Percentiles rank a stretch among this genome's conserved stretches.
These are phyloP conservation scores for Lasioglossum figueresi DNA, from an alignment of 2,888 invertebrate genomes.

Conservation along the genomic window DNA sequence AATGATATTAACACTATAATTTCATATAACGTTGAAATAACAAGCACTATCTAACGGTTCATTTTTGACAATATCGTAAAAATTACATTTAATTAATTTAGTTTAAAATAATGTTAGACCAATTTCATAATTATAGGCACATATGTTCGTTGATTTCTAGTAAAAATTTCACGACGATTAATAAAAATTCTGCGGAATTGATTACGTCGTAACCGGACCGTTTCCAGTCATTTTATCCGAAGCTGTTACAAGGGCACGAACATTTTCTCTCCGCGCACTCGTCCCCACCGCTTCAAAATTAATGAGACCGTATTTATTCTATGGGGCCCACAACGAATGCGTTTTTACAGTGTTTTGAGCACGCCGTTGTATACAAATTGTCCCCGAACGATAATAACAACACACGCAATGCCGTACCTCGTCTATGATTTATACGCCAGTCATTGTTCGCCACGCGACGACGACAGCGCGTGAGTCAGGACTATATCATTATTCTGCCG, in stretches of 20 bases:
- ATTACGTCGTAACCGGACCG: background rate
- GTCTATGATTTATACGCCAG: slow-evolving; percentile 65
- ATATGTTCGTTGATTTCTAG: background rate
- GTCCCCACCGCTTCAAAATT: slow-evolving; percentile 26
- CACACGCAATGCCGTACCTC: slow-evolving; percentile 56
- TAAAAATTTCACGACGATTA: background rate
- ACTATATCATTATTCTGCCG: slow-evolving; percentile 61
- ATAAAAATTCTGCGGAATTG: too few species aligned
- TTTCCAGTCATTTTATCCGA: background rate
- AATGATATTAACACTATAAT: too few species aligned
- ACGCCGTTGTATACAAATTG: slow-evolving; percentile 52
- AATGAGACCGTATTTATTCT: slow-evolving; percentile 49
- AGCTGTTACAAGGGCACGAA: background rate
- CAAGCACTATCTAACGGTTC: too few species aligned
- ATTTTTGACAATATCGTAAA: too few species aligned
- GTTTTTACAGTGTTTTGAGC: slow-evolving; percentile 43
- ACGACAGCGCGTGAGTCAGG: slow-evolving; percentile 59
- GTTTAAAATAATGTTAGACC: too few species aligned
- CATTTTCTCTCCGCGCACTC: background rate
- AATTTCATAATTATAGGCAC: too few species aligned
- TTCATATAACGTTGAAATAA: too few species aligned
- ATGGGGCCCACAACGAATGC: slow-evolving; percentile 21
- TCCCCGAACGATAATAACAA: slow-evolving; percentile 57
- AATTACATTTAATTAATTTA: too few species aligned
- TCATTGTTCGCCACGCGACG: slow-evolving; percentile 69